Conservation (phyloP, 2,888 invertebrate species). For the Tachina grossa region DNA sequence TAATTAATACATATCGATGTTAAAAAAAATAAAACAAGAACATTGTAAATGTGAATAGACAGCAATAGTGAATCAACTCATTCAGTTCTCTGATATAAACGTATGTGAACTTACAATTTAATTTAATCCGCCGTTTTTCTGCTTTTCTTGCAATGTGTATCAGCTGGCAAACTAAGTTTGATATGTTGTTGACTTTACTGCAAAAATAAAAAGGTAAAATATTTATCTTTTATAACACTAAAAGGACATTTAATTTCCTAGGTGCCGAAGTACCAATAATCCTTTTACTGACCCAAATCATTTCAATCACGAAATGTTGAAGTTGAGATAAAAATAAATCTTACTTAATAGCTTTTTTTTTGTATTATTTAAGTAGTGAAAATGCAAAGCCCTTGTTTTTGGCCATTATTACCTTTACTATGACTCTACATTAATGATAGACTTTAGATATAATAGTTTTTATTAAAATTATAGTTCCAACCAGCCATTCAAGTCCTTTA, state of each 20-base stretch:
- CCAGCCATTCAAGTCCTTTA: too few relatives aligned
- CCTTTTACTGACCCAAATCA: conserved; percentile 54
- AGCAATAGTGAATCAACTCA: too few relatives aligned
- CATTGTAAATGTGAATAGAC: too few relatives aligned
- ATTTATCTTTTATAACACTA: conserved; percentile 26
- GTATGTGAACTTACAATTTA: too few relatives aligned
- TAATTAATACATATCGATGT: too few relatives aligned
- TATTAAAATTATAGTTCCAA: too few relatives aligned
- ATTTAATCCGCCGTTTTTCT: background rate
- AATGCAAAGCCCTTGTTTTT: background rate
- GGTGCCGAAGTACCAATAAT: conserved; percentile 23
- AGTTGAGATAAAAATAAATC: background rate
- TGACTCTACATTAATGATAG: too few relatives aligned
- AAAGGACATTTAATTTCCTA: conserved; percentile 59
- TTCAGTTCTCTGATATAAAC: too few relatives aligned
- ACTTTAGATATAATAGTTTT: too few relatives aligned
- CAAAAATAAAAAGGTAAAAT: conserved; percentile 5
- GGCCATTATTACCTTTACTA: background rate
- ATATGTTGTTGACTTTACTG: background rate
- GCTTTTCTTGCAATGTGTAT: too few relatives aligned
- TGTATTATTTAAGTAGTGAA: background rate
- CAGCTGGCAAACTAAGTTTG: background rate
- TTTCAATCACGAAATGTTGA: conserved; percentile 32
- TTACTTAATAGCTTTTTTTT: background rate
- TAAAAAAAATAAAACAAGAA: too few relatives aligned